phyloP scores from a whole-genome alignment of 2,888 invertebrate species.

The Calephelis perditalis region DNA sequence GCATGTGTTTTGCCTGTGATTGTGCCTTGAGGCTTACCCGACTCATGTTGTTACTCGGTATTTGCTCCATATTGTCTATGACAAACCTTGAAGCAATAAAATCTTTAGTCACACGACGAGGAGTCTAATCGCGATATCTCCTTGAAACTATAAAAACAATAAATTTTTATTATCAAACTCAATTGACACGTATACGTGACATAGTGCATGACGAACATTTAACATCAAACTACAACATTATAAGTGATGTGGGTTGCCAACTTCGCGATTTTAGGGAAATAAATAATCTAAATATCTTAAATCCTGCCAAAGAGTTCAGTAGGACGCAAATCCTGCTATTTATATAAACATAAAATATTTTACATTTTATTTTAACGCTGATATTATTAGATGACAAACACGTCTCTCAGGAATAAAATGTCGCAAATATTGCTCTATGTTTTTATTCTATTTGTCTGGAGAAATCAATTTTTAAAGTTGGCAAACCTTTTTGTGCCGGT shows the following conservation, averaged over 20 bases:
- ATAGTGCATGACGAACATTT: slow-evolving; percentile 37
- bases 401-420: background rate
- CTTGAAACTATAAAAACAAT: slow-evolving; percentile 73
- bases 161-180: slow-evolving; percentile 53
- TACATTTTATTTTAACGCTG: background rate
- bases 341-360: background rate
- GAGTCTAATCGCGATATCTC: slow-evolving; percentile 61
- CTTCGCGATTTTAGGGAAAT: background rate
- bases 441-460: background rate
- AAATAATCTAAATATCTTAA: background rate
- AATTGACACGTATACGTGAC: slow-evolving; percentile 41
- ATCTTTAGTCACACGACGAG: slow-evolving; percentile 57
- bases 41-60: slow-evolving; percentile 46
- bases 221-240: slow-evolving; percentile 5
- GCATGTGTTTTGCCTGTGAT: slow-evolving; percentile 13
- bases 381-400: background rate
- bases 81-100: slow-evolving; percentile 48
- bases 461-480: background rate
- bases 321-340: background rate
- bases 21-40: slow-evolving; percentile 62
- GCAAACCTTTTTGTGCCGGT: background rate
- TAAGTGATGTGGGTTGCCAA: background rate
- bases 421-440: background rate
- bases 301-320: background rate
- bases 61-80: slow-evolving; percentile 52